Evolutionary conservation across 2,888 invertebrate species (phyloP).

Genomic region (Himalopsyche kuldschensis): DNA sequence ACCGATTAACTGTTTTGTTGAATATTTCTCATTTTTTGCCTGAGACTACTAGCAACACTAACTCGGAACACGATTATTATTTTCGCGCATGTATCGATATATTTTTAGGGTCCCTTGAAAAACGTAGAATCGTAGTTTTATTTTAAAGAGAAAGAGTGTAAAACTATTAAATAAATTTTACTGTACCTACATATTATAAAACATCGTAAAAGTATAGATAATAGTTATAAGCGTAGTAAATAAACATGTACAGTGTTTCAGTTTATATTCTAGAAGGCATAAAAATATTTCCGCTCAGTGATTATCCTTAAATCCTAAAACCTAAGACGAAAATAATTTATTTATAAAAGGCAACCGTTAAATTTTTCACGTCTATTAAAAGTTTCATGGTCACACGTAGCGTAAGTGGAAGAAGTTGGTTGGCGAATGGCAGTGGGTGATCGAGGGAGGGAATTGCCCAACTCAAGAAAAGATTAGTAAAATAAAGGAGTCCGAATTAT

Average conservation of each 20-base stretch:
- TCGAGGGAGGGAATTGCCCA: background rate
- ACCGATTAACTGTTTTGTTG: no score
- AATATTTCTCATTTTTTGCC: no score
- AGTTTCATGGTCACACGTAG: conserved; percentile 19
- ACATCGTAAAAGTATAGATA: no score
- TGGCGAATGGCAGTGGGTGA: background rate
- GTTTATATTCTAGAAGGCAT: background rate
- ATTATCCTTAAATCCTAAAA: background rate
- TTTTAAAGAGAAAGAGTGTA: no score
- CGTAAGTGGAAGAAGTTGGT: background rate
- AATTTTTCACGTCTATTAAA: conserved; percentile 13
- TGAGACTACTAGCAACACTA: no score
- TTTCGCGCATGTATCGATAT: no score
- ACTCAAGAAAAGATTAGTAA: background rate
- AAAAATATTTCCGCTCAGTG: background rate
- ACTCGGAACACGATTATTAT: no score
- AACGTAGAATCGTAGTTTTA: no score
- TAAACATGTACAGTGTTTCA: background rate
- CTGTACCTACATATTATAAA: no score
- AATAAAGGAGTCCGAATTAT: background rate
- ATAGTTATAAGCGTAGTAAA: background rate
- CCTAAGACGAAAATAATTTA: background rate
- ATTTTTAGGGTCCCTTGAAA: no score
- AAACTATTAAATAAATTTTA: no score
- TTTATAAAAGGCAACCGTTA: background rate